phyloP scores from a whole-genome alignment of 2,888 invertebrate species.

The Synanthedon tipuliformis region DNA sequence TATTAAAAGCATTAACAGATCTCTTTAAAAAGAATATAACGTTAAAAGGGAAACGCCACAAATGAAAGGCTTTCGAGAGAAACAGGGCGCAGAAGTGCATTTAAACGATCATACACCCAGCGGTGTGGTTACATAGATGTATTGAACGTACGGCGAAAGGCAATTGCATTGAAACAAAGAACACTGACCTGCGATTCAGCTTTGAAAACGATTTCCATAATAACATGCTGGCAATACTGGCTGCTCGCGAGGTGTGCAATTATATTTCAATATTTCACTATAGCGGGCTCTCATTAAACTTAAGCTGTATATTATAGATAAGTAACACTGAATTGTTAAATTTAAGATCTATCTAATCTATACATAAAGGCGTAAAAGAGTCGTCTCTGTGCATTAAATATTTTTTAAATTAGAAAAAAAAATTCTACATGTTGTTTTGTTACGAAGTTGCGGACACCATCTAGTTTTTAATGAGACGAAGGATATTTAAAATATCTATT shows the following conservation, averaged over 20 bases:
- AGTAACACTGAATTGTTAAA: background rate
- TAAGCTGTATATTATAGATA: background rate
- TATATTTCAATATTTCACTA: slow-evolving; percentile 44
- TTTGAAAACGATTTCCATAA: slow-evolving; percentile 52
- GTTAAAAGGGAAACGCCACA: slow-evolving; percentile 15
- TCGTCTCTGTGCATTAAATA: no score
- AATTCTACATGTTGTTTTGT: no score
- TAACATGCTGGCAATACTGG: slow-evolving; percentile 27
- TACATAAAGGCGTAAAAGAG: no score
- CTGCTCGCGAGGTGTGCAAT: slow-evolving; percentile 35
- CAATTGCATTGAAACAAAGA: slow-evolving; percentile 43
- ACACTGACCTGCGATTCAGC: slow-evolving; percentile 34
- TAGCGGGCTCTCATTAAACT: background rate
- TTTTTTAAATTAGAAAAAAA: no score
- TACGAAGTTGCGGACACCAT: no score
- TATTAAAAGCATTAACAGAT: slow-evolving; percentile 5
- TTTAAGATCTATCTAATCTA: no score
- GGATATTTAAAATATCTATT: no score
- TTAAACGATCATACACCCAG: slow-evolving; percentile 13
- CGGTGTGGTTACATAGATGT: background rate
- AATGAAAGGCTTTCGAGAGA: slow-evolving; percentile 15
- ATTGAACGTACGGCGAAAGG: slow-evolving; percentile 21
- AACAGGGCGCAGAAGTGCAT: slow-evolving; percentile 13
- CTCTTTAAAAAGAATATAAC: slow-evolving; percentile 7
- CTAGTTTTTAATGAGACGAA: no score